Conservation (phyloP, 2,797 vertebrate species). For the Melanogrammus aeglefinus region DNA sequence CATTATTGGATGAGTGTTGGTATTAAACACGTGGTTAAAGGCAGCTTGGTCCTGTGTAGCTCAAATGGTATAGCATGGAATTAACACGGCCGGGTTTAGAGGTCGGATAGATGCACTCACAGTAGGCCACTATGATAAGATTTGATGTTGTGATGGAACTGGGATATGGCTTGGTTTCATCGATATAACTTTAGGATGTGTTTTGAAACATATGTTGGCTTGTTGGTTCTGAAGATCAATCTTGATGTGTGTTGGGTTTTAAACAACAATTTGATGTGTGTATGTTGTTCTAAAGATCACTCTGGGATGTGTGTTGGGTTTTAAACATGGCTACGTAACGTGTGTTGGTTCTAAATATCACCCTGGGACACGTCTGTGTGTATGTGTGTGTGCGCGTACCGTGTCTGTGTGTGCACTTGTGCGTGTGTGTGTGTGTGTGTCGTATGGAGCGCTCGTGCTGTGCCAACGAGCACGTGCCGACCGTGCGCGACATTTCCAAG, state of each 20-base stretch:
- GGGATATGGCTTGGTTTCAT: no score
- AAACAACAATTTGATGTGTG: not conserved
- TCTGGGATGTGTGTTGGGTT: not conserved
- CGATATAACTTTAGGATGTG: no score
- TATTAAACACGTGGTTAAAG: no score
- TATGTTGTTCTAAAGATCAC: not conserved
- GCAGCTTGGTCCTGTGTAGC: no score
- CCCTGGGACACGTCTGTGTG: not conserved
- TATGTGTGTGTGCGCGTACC: not conserved
- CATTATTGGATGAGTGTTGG: no score
- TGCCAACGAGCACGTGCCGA: conserved; percentile 25
- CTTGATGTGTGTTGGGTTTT: not conserved
- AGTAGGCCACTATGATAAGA: no score
- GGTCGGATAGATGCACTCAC: no score
- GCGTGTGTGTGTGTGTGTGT: not conserved
- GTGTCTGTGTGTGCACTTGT: no score
- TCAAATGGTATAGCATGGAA: no score
- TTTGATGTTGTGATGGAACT: no score
- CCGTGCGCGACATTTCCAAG: conserved; percentile 45
- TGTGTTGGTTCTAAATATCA: not conserved
- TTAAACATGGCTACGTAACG: not conserved
- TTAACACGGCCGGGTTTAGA: no score
- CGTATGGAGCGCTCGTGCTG: not conserved
- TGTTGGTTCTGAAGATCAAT: not conserved
- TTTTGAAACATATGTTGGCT: not conserved